Conservation (phyloP, 2,888 invertebrate genomes). For the Pachliopta kotzebuea region DNA sequence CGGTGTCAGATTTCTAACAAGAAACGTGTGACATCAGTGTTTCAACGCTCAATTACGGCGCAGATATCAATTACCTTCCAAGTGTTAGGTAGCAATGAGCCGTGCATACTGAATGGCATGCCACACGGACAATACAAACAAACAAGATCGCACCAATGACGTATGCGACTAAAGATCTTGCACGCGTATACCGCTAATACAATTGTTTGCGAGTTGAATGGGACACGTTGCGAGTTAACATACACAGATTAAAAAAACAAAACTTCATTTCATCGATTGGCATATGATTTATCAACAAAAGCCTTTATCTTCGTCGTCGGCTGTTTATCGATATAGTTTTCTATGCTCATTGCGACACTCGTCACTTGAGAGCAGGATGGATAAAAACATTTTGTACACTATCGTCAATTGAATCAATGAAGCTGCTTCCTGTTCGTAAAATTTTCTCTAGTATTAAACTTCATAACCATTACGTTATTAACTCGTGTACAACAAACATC, state of each 20-base stretch:
- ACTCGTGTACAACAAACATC: constrained; percentile 20
- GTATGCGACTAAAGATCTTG: constrained; percentile 9
- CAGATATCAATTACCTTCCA: constrained; percentile 30
- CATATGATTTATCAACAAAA: neutral
- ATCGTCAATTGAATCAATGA: neutral
- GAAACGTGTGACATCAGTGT: constrained; percentile 27
- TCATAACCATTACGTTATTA: constrained; percentile 12
- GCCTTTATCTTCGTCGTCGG: neutral
- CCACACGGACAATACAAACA: constrained; percentile 19
- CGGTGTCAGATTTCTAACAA: constrained; percentile 24
- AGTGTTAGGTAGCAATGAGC: constrained; percentile 29
- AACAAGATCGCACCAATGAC: constrained; percentile 24
- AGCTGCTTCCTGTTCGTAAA: neutral
- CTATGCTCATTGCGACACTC: neutral
- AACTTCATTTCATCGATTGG: neutral
- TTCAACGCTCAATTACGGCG: constrained; percentile 28
- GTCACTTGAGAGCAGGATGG: neutral
- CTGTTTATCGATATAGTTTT: neutral
- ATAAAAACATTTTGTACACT: neutral
- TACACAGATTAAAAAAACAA: neutral
- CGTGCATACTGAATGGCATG: constrained; percentile 24
- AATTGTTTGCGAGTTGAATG: constrained; percentile 1
- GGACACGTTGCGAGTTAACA: neutral
- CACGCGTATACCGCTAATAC: constrained; percentile 9
- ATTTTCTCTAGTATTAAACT: constrained; percentile 7